These are phyloP conservation scores for Tapirus terrestris DNA, from an alignment of 2,113 vertebrate genomes.

Conservation along the genomic window DNA sequence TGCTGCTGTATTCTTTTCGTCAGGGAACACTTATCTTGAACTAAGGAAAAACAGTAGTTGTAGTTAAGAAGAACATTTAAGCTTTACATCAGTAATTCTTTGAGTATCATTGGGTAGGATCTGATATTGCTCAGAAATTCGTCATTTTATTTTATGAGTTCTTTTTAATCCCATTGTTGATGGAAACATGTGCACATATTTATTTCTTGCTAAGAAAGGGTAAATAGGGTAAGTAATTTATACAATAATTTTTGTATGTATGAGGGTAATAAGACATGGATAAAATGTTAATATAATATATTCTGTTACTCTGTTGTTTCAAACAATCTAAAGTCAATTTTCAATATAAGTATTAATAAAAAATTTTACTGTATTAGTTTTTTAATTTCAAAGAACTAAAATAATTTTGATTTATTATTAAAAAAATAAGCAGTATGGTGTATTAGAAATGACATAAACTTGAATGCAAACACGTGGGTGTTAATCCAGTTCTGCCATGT, in stretches of 20 bases:
- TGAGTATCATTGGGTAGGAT: neutral
- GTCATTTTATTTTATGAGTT: conserved; percentile 1
- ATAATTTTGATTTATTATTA: neutral
- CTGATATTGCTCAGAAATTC: neutral
- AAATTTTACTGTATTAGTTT: neutral
- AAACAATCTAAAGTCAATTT: neutral
- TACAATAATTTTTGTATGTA: neutral
- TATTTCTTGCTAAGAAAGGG: neutral
- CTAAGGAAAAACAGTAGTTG: neutral
- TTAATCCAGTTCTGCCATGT: neutral
- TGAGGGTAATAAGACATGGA: neutral
- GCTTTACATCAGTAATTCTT: neutral
- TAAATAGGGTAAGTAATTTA: neutral
- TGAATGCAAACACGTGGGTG: neutral
- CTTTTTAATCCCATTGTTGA: neutral
- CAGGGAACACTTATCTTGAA: neutral
- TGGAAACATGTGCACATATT: neutral
- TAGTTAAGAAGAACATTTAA: neutral
- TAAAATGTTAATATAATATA: neutral
- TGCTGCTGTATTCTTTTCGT: neutral
- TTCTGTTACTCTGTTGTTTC: neutral
- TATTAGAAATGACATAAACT: neutral
- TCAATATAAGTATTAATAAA: neutral
- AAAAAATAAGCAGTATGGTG: neutral
- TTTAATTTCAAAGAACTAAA: conserved; percentile 11